These are phyloP conservation scores for Caradrina clavipalpis DNA, from an alignment of 2,888 invertebrate genomes.

Conservation along the genomic window DNA sequence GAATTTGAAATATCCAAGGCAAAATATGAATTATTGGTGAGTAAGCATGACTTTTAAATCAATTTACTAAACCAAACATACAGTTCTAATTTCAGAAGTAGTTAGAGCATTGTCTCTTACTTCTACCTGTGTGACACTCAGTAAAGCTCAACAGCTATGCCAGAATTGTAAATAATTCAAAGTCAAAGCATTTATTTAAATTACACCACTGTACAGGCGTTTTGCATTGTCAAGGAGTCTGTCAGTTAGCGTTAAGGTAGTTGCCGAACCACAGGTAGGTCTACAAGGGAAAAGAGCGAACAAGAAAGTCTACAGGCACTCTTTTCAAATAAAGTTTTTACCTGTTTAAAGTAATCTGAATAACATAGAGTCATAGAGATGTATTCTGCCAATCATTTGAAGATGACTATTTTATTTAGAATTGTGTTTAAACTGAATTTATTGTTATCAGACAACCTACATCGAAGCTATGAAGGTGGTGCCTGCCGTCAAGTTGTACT, in stretches of 20 bases:
- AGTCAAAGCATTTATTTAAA: no score
- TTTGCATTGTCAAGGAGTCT: no score
- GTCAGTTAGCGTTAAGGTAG: no score
- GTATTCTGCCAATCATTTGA: neutral
- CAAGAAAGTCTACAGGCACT: no score
- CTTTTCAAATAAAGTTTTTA: no score
- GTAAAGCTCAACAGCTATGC: neutral
- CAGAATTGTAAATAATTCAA: neutral
- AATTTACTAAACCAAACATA: neutral
- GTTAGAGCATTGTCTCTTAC: neutral
- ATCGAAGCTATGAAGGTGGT: conserved; percentile 93
- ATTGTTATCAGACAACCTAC: conserved; percentile 88
- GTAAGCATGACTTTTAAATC: conserved; percentile 49
- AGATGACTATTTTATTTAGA: conserved; percentile 71
- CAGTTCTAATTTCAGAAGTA: neutral
- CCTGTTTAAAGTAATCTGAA: no score
- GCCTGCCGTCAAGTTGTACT: conserved; percentile 93
- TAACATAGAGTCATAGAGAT: no score
- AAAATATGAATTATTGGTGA: conserved; percentile 93
- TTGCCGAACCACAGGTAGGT: no score
- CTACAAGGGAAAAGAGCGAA: no score
- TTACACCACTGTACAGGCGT: no score
- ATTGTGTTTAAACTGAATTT: neutral
- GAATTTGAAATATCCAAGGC: conserved; percentile 92
- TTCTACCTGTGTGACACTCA: no score